phyloP scores from a whole-genome alignment of 2,888 invertebrate species.

The Drosophila algonquin region DNA sequence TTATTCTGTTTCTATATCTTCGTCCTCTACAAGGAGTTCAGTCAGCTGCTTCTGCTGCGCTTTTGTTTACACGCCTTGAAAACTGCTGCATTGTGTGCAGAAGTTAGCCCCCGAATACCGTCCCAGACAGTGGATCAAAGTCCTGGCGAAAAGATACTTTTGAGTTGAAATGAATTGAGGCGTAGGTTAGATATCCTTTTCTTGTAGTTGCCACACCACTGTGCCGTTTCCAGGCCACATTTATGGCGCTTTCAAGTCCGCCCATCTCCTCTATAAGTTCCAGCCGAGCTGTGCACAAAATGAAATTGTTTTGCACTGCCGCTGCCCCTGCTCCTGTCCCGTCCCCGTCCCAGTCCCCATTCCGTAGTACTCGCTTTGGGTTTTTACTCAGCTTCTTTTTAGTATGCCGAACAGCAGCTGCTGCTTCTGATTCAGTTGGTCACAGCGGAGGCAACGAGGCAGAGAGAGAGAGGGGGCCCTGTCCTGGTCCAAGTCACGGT shows the following conservation, averaged over 20 bases:
- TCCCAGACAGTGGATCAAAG: conserved; percentile 28
- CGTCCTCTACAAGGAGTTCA: conserved; percentile 9
- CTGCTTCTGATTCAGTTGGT: conserved; percentile 26
- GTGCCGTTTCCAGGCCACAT: conserved; percentile 39
- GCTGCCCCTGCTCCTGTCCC: conserved; percentile 2
- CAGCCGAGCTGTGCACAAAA: conserved; percentile 57
- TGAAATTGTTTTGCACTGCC: conserved; percentile 72
- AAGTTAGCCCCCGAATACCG: conserved; percentile 34
- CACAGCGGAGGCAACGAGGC: conserved; percentile 1
- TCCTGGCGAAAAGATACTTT: no score
- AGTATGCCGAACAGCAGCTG: conserved; percentile 70
- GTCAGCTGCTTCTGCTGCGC: conserved; percentile 45
- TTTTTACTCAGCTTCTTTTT: conserved; percentile 63
- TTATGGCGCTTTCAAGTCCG: conserved; percentile 26
- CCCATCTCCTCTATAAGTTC: conserved; percentile 32
- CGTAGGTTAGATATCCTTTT: neutral
- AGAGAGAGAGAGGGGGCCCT: neutral
- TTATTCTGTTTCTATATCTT: conserved; percentile 10
- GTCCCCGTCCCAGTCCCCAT: neutral
- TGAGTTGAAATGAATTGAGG: neutral
- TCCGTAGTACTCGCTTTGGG: conserved; percentile 43
- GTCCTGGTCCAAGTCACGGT: neutral
- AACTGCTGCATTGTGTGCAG: conserved; percentile 69
- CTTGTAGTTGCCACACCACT: conserved; percentile 11
- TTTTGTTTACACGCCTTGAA: conserved; percentile 69